Evolutionary conservation across 1,140 invertebrate genomes (phyloP).

Genomic region (Odontomachus brunneus): DNA sequence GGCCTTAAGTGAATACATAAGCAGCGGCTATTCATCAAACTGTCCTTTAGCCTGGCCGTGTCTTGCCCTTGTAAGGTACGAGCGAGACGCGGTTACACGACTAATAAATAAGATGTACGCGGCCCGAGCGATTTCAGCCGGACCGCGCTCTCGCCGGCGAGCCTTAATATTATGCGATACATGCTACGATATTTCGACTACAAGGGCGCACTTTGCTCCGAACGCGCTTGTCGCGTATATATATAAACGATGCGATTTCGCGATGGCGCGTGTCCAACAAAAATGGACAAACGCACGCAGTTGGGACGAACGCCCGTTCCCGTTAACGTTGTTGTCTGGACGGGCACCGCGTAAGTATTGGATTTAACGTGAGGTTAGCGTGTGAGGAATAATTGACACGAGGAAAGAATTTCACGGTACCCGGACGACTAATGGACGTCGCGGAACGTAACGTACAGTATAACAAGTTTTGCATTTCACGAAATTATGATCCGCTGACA

Average conservation of each 20-base stretch:
- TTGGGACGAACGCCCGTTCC: constrained; percentile 18
- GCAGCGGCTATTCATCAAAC: constrained; percentile 80
- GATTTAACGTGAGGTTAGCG: neutral
- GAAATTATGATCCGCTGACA: constrained; percentile 19
- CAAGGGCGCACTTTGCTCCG: constrained; percentile 14
- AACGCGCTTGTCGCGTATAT: constrained; percentile 58
- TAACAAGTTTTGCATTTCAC: neutral
- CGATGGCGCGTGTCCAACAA: constrained; percentile 50
- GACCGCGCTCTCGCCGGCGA: constrained; percentile 68
- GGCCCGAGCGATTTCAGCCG: constrained; percentile 77
- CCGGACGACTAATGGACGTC: constrained; percentile 28
- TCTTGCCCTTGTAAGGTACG: constrained; percentile 70
- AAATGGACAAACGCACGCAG: constrained; percentile 44
- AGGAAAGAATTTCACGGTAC: neutral
- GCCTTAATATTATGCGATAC: constrained; percentile 64
- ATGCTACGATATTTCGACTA: constrained; percentile 65
- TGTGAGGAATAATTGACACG: neutral
- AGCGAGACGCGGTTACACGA: constrained; percentile 69
- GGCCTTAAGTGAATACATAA: constrained; percentile 79
- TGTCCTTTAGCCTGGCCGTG: constrained; percentile 49
- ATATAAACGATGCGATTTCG: constrained; percentile 59
- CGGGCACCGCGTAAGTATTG: neutral
- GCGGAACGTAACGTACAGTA: neutral
- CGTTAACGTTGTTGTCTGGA: constrained; percentile 4
- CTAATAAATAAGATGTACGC: constrained; percentile 80